These are phyloP conservation scores for Congeria kusceri DNA, from an alignment of 2,888 invertebrate genomes.

Conservation along the genomic window DNA sequence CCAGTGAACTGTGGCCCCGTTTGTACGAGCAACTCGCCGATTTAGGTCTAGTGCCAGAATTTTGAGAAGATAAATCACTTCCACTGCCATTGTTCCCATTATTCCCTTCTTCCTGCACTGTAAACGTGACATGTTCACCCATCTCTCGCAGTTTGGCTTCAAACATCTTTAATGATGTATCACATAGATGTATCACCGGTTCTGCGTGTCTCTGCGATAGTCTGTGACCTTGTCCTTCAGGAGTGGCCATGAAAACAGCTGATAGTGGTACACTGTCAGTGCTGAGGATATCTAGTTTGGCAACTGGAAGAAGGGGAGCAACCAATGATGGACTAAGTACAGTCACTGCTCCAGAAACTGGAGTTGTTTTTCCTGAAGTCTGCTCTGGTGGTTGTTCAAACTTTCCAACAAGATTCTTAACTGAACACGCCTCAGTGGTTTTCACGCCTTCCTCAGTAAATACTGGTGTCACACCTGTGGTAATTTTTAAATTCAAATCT, in stretches of 20 bases:
- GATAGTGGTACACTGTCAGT: constrained; percentile 11
- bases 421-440: constrained; percentile 46
- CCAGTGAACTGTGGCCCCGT: constrained; percentile 1
- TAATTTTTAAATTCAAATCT: constrained; percentile 20
- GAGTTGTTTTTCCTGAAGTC: constrained; percentile 39
- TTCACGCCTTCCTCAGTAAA: constrained; percentile 6
- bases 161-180: constrained; percentile 42
- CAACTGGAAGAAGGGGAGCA: constrained; percentile 25
- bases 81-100: not conserved
- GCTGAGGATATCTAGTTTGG: constrained; percentile 24
- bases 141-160: constrained; percentile 33
- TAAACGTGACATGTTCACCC: constrained; percentile 11
- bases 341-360: constrained; percentile 20
- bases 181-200: constrained; percentile 40
- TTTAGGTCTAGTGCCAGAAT: constrained; percentile 28
- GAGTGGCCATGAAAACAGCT: not conserved
- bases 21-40: constrained; percentile 24
- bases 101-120: constrained; percentile 17
- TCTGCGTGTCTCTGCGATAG: constrained; percentile 47
- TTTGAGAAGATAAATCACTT: constrained; percentile 2
- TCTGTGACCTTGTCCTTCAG: constrained; percentile 10
- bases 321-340: constrained; percentile 30
- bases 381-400: constrained; percentile 66
- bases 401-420: constrained; percentile 69
- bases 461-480: constrained; percentile 2